A percentile compares a stretch with the other conserved stretches of the same genome.
Conservation (phyloP, 2,113 vertebrate genomes). For the Rhea americana region DNA sequence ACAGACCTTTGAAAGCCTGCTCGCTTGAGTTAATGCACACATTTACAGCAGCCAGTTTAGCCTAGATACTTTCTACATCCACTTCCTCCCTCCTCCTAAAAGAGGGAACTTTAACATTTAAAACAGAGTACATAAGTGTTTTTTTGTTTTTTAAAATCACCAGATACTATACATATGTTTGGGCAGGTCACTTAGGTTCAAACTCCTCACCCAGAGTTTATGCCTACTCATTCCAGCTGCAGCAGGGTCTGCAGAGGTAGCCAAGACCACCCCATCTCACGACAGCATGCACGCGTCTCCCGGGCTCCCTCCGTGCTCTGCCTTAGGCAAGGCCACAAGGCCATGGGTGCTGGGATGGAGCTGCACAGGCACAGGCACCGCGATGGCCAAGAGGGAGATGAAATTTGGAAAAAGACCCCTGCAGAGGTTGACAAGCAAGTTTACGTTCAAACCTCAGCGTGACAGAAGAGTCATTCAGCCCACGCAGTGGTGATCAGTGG, state of each 20-base stretch:
- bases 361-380: too few relatives aligned
- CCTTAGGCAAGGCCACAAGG: background rate
- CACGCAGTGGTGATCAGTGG: background rate
- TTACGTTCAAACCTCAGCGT: background rate
- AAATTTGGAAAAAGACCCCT: background rate
- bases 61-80: background rate
- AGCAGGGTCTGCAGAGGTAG: background rate
- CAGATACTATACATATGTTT: background rate
- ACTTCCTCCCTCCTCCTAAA: background rate
- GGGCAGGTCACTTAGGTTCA: background rate
- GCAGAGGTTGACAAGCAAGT: background rate
- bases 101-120: background rate
- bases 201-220: background rate
- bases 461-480: background rate
- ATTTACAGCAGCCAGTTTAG: background rate
- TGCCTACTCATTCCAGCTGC: background rate
- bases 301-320: background rate
- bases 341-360: background rate
- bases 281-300: background rate
- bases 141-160: background rate
- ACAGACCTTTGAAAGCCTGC: background rate
- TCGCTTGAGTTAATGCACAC: background rate
- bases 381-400: background rate
- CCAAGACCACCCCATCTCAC: background rate
- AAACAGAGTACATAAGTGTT: background rate